Evolutionary conservation across 2,797 vertebrate genomes (phyloP).

Genomic region (Vultur gryphus): DNA sequence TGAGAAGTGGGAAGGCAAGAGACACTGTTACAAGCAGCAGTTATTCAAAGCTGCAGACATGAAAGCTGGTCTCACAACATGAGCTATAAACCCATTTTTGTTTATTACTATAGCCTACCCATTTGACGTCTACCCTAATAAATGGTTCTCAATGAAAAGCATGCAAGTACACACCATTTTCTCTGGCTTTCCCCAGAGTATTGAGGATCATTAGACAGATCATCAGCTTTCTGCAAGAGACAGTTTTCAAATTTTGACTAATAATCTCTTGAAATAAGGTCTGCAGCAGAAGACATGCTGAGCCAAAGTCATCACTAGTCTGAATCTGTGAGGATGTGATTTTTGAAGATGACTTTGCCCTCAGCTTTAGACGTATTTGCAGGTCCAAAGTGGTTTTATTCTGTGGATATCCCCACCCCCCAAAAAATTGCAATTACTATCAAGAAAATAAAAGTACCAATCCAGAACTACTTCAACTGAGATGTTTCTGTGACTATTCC

Average conservation of each 20-base stretch:
- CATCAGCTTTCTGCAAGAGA: background rate
- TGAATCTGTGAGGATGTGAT: background rate
- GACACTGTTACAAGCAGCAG: background rate
- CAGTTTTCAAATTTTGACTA: background rate
- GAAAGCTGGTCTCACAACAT: background rate
- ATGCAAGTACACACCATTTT: background rate
- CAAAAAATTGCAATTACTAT: background rate
- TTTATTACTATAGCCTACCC: background rate
- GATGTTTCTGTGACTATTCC: background rate
- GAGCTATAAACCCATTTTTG: background rate
- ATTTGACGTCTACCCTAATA: background rate
- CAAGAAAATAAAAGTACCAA: background rate
- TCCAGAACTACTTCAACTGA: background rate
- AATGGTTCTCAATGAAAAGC: conserved; percentile 6
- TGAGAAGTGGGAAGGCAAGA: background rate
- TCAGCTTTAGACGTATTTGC: background rate
- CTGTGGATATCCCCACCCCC: background rate
- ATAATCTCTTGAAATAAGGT: background rate
- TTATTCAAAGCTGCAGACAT: background rate
- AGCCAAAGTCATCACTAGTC: background rate
- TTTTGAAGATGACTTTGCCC: background rate
- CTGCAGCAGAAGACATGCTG: background rate
- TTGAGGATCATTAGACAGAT: background rate
- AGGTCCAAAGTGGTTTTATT: background rate
- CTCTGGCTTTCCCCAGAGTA: background rate